These are phyloP conservation scores for Pachymerium ferrugineum DNA, from an alignment of 2,888 invertebrate species.

Conservation along the genomic window DNA sequence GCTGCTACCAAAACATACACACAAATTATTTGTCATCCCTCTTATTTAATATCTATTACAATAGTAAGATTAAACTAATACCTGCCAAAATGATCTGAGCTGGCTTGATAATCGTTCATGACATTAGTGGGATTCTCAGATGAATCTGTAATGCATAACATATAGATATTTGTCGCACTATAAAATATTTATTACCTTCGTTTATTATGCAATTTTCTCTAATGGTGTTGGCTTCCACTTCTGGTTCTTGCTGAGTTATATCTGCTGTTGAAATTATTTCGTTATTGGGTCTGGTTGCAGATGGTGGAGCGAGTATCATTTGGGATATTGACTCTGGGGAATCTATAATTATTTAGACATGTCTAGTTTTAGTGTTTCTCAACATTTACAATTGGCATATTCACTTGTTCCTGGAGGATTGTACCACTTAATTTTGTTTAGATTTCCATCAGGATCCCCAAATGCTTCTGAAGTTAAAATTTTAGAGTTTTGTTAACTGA, in stretches of 20 bases:
- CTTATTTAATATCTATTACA: too few relatives aligned
- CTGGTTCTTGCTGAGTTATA: not conserved
- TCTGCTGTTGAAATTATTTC: not conserved
- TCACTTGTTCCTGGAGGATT: constrained; percentile 32
- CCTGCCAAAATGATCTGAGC: not conserved
- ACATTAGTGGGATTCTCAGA: not conserved
- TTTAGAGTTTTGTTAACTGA: not conserved
- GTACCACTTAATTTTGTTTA: constrained; percentile 35
- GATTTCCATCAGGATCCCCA: constrained; percentile 33
- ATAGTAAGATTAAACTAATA: too few relatives aligned
- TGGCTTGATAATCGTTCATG: not conserved
- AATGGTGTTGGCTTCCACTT: not conserved
- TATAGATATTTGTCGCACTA: not conserved
- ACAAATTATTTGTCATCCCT: too few relatives aligned
- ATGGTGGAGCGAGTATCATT: not conserved
- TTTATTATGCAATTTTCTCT: not conserved
- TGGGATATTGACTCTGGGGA: not conserved
- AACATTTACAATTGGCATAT: too few relatives aligned
- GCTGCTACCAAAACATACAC: too few relatives aligned
- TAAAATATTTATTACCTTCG: not conserved
- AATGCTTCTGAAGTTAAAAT: constrained; percentile 31
- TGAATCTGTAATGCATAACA: not conserved
- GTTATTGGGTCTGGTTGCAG: not conserved
- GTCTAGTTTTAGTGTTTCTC: not conserved
- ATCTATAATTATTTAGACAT: not conserved